Percentiles rank a stretch among this genome's conserved stretches.
Conservation (phyloP, 2,113 vertebrate genomes). For the Spea bombifrons region DNA sequence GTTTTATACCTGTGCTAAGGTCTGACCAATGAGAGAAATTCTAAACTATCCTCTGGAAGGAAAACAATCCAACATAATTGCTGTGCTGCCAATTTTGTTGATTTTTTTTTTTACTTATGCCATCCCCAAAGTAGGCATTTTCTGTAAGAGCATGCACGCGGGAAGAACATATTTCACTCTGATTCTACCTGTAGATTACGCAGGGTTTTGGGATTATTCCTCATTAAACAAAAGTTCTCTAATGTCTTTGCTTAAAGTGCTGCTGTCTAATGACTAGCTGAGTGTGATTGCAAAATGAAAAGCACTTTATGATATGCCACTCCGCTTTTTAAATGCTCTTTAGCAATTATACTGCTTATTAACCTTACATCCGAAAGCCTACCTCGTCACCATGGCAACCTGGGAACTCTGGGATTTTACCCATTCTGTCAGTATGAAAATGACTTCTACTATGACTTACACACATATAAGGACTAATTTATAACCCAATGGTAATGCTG, state of each 20-base stretch:
- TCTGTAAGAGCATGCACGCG: not conserved
- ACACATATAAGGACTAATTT: no score
- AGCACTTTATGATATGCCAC: conserved; percentile 40
- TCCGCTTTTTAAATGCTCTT: conserved; percentile 27
- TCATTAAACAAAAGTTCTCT: conserved; percentile 7
- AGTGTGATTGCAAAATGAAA: conserved; percentile 29
- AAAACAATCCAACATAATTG: no score
- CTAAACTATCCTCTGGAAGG: no score
- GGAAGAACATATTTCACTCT: not conserved
- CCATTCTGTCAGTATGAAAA: conserved; percentile 4
- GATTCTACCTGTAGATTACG: not conserved
- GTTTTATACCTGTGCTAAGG: no score
- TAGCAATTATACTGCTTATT: conserved; percentile 27
- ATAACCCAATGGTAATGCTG: no score
- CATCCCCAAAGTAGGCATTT: not conserved
- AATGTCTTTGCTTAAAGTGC: conserved; percentile 27
- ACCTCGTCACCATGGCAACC: conserved; percentile 28
- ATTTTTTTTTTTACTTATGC: no score
- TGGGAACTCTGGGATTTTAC: conserved; percentile 5
- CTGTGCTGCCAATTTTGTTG: no score
- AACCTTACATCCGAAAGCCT: conserved; percentile 34
- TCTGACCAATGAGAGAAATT: no score
- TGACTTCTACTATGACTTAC: not conserved
- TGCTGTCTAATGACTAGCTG: conserved; percentile 21
- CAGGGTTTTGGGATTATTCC: conserved; percentile 11